These are phyloP conservation scores for Ladona fulva DNA, from an alignment of 1,140 invertebrate genomes.

Conservation along the genomic window DNA sequence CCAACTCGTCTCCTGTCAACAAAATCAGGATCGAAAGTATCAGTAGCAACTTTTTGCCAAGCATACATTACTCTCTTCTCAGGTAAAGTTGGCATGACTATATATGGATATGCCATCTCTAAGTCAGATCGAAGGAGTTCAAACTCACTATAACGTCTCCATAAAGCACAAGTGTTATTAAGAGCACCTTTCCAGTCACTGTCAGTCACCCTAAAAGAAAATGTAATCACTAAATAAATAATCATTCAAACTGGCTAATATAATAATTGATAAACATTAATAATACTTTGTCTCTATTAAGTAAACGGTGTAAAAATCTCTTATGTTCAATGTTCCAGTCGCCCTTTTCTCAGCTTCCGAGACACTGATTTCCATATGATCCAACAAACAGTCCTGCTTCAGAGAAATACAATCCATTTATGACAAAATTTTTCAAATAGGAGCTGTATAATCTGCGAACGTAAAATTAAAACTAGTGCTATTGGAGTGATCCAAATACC, in stretches of 20 bases:
- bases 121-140: slow-evolving; percentile 68
- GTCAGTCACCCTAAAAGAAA: slow-evolving; percentile 58
- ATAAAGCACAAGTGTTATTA: slow-evolving; percentile 56
- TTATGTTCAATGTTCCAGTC: slow-evolving; percentile 65
- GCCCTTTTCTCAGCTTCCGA: slow-evolving; percentile 75
- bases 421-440: neutral
- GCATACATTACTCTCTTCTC: slow-evolving; percentile 71
- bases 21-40: slow-evolving; percentile 79
- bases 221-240: slow-evolving; percentile 15
- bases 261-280: neutral
- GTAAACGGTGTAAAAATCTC: slow-evolving; percentile 77
- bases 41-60: slow-evolving; percentile 68
- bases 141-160: slow-evolving; percentile 78
- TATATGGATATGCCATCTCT: slow-evolving; percentile 63
- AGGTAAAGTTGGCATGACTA: slow-evolving; percentile 69
- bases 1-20: slow-evolving; percentile 68
- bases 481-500: neutral
- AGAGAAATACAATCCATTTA: neutral
- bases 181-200: slow-evolving; percentile 52
- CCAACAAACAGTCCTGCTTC: slow-evolving; percentile 32
- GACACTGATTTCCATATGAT: slow-evolving; percentile 72
- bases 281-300: slow-evolving; percentile 67
- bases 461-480: neutral
- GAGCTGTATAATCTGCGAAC: no score
- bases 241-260: neutral